Evolutionary conservation across 1,140 invertebrate genomes (phyloP), one percentile per base, ranked within the genome.

Genomic region (Apis laboriosa): DNA sequence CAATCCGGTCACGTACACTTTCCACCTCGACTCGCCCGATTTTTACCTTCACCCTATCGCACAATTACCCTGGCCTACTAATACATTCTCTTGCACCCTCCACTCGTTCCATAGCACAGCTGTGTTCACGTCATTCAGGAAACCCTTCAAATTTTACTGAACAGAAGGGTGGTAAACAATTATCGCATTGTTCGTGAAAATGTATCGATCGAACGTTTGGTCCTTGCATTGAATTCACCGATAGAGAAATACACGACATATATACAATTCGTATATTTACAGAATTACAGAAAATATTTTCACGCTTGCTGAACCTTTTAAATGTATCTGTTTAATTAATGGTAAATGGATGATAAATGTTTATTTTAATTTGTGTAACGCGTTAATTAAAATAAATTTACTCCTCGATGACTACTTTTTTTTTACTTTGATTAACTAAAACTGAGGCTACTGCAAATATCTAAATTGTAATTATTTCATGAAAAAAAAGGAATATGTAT

Each of bases 171-270:
- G 53, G 60, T 28, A 68, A 77, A 77, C 80, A 70, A 82, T 82
- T 70, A 77, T 82, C 64, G 80, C 73, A 77, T 80, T 80, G 60
- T 73, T 66, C 78, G 70, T 53, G 78, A 80, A 73, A 73, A 80
- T 66, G 70, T 64, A 43, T 43, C 5, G 34, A 43, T 43, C 34
- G 34, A 43, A 43, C 5, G 34, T 43, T 43, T 43, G 34, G 34
- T 43, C 5, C 34, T 43, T 43, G 34, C 34, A 43, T 43, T 0
- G 34, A 43, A 43, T 7, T 7, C 34, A 43, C 34, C 34, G 34
- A 43, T 7, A 43, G 34, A 43, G 34, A 43, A 43, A 43, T 43
- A 43, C 34, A 34, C 34, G 34, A 28, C 28, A 34, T 34, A 34
- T 43, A 0, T 43, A 43, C 34, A 43, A 43, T 43, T 43, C 34